These are phyloP conservation scores for Pterois miles DNA, from an alignment of 2,797 vertebrate species.

Conservation along the genomic window DNA sequence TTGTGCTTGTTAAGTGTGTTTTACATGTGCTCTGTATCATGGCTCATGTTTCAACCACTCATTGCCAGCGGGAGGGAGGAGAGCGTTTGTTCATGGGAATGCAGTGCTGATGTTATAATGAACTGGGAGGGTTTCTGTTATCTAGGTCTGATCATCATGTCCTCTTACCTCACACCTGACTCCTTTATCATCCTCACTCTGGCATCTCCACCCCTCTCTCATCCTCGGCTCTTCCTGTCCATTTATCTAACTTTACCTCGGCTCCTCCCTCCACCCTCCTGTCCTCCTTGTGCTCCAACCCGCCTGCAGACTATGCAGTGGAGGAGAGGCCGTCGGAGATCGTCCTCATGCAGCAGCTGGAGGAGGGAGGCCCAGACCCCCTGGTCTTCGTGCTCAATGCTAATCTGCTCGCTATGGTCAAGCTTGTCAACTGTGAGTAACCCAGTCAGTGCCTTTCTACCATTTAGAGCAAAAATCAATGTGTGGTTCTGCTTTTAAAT, in stretches of 20 bases:
- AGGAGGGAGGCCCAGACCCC: constrained; percentile 94
- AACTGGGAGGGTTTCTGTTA: not conserved
- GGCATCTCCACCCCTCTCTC: constrained; percentile 17
- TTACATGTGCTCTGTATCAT: constrained; percentile 51
- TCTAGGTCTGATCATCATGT: constrained; percentile 2
- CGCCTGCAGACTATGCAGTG: constrained; percentile 91
- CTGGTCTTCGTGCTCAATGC: constrained; percentile 99
- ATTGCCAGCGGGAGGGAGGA: constrained; percentile 1
- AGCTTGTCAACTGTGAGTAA: constrained; percentile 98
- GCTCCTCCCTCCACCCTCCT: constrained; percentile 15
- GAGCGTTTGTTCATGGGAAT: not conserved
- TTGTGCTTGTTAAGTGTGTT: constrained; percentile 37
- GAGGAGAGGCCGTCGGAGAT: constrained; percentile 96
- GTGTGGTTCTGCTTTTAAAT: not conserved
- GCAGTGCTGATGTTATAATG: constrained; percentile 8
- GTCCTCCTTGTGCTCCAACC: not conserved
- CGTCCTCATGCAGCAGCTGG: constrained; percentile 95
- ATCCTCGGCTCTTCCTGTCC: not conserved
- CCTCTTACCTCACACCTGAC: constrained; percentile 1
- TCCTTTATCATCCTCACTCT: constrained; percentile 26
- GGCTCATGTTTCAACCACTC: constrained; percentile 55
- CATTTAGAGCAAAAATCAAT: not conserved
- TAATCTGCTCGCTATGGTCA: constrained; percentile 98
- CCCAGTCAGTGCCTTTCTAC: not conserved
- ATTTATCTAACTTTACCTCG: constrained; percentile 19